Base-by-base conservation (phyloP, 1,140 invertebrate genomes). In the Choristoneura fumiferana region DNA sequence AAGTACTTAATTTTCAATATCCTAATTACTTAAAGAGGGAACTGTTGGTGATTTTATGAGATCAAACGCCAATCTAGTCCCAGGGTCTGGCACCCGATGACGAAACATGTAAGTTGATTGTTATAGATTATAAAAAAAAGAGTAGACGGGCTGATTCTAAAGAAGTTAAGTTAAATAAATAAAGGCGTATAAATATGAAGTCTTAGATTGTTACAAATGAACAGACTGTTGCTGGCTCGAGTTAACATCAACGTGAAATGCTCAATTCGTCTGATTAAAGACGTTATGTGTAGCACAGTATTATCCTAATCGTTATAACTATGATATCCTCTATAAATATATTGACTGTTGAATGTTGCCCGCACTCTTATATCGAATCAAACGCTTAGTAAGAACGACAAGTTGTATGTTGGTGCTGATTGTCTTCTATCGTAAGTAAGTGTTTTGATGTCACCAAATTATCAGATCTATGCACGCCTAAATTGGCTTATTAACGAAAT, bases 241-340 rank as follows among this genome's bases (percentile, higher is more conserved):
- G 43, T 49, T 49, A 49, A 49, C 43, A 49, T 49, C 22, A 10
- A 49, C 9, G 43, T 49, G 43, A 49, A 43, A 33, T 49, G 43
- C 43, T 49, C 43, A 49, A 49, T 29, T 12, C 43, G 13, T n/a
- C 12, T 15, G 14, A 12, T 12, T 22, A 49, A n/a, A 29, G 22
- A 29, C 22, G 22, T 29, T 29, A 29, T 29, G 22, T 33, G 10
- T 49, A 49, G n/a, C 22, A 10, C 22, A 10, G 40, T 45, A 12
- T 45, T 45, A 15, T 40, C 15, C 15, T 18, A 45, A 18, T 17
- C 18, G n/a, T 49, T 49, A 49, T 8, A 12, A 49, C 40, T 49
- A 49, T 43, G 15, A 17, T 29, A 29, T 29, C 22, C 22, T 29
- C 29, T 12, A 2, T 49, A 17, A 49, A 33, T 49, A n/a, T 8